Evolutionary conservation across 2,888 invertebrate species (phyloP).

Genomic region (Junonia oenone): DNA sequence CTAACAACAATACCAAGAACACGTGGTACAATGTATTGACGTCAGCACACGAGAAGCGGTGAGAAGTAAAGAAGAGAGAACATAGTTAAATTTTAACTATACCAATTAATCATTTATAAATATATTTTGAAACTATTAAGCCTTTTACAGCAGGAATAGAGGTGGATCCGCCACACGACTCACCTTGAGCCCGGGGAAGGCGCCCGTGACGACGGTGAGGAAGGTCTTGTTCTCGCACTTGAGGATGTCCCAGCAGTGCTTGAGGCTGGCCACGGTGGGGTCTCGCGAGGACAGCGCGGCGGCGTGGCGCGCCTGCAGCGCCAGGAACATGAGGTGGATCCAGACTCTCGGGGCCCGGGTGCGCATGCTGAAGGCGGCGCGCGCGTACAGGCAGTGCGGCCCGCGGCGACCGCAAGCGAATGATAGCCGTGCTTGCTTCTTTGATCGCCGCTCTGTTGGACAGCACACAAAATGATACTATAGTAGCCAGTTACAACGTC

Average conservation of each 20-base stretch:
- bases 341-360: constrained; percentile 91
- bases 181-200: constrained; percentile 93
- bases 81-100: too few species aligned
- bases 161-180: too few species aligned
- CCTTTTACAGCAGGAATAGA: too few species aligned
- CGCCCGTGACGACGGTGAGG: constrained; percentile 93
- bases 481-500: too few species aligned
- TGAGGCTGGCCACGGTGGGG: constrained; percentile 89
- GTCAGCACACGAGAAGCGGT: too few species aligned
- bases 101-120: too few species aligned
- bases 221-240: constrained; percentile 94
- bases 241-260: constrained; percentile 96
- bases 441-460: constrained; percentile 85
- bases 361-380: constrained; percentile 87
- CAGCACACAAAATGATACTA: background rate
- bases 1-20: too few species aligned
- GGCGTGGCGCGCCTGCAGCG: constrained; percentile 89
- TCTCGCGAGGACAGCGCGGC: constrained; percentile 90
- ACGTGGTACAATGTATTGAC: too few species aligned
- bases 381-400: constrained; percentile 92
- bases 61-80: too few species aligned
- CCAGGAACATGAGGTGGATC: constrained; percentile 98
- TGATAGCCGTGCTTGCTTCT: constrained; percentile 91
- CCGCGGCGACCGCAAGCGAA: constrained; percentile 93
- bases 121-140: too few species aligned